Evolutionary conservation across 1,140 invertebrate genomes (phyloP).

Genomic region (Aporrectodea caliginosa): DNA sequence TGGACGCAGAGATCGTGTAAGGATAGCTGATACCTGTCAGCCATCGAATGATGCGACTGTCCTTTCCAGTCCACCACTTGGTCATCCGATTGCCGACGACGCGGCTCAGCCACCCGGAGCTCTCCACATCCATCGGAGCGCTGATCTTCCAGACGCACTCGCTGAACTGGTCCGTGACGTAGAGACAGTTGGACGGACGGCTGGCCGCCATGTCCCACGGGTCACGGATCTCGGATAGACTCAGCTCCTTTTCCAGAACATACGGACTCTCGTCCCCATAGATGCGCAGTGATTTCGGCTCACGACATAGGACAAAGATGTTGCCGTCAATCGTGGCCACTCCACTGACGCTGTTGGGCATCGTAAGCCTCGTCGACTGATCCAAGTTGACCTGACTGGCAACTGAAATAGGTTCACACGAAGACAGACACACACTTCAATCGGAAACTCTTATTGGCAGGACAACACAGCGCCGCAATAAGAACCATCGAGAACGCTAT

Average conservation of each 20-base stretch:
- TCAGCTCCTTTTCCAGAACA: background rate
- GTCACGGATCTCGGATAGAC: background rate
- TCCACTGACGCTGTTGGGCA: no score
- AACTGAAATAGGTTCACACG: no score
- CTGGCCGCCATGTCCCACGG: background rate
- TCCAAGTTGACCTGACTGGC: no score
- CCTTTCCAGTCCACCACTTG: background rate
- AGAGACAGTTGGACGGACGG: background rate
- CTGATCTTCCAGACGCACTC: background rate
- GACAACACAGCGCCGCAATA: no score
- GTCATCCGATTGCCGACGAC: background rate
- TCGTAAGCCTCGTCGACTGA: no score
- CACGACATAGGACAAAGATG: background rate
- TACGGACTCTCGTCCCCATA: background rate
- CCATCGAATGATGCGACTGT: no score
- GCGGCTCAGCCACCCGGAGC: no score
- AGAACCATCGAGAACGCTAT: no score
- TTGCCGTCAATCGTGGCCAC: background rate
- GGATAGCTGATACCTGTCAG: background rate
- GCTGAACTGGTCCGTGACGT: background rate
- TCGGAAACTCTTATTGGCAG: no score
- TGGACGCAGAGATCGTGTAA: background rate
- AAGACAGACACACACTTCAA: no score
- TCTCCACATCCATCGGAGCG: no score
- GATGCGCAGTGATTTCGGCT: background rate